Base-by-base conservation (phyloP, 2,888 invertebrate genomes). In the Trypoxylon attenuatum region DNA sequence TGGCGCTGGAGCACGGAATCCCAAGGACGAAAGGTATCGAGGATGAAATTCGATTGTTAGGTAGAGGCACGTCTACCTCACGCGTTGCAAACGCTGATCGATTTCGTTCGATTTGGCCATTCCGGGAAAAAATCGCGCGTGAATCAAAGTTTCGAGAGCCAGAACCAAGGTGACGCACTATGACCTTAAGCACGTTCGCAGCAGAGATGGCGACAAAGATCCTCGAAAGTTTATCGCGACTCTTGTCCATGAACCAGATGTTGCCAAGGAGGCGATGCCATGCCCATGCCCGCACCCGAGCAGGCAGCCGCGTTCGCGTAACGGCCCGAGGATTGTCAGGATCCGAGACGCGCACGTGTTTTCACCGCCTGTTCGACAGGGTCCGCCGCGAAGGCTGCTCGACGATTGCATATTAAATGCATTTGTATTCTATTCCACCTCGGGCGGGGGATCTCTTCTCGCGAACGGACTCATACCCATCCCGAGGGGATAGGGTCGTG, bases 401-500 rank as follows among this genome's bases (percentile, higher is more conserved):
- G 19, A 33, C 71, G 45, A 74, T 74, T 69, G 75, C 74, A 74
- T 74, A 74, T 74, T 75, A 75, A 75, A 72, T 63, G 76, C 70
- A 58, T 62, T 62, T 54, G 64, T 65, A 69, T 72, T 56, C 66
- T 13, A 45, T 25, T 52, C 38, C 39, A 27, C 42, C 38, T 15
- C n/a, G n/a, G n/a, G n/a, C n/a, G n/a, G n/a, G n/a, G n/a, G n/a
- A n/a, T 23, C 25, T 47, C 22, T 43, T 42, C 29, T 43, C 46
- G 42, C n/a, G n/a, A n/a, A n/a, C n/a, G n/a, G n/a, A 29, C 25
- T 42, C 53, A 27, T 51, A 16, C 45, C 51, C 46, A 41, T 33
- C 21, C 43, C 55, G 57, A 51, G 33, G 42, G 60, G 54, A 68
- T 60, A 38, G 57, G 46, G 43, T 19, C 41, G 55, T 81, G 75